Percentiles rank a stretch among this genome's conserved stretches.
Evolutionary conservation across 2,797 vertebrate genomes (phyloP).

Genomic region (Glossophaga mutica): DNA sequence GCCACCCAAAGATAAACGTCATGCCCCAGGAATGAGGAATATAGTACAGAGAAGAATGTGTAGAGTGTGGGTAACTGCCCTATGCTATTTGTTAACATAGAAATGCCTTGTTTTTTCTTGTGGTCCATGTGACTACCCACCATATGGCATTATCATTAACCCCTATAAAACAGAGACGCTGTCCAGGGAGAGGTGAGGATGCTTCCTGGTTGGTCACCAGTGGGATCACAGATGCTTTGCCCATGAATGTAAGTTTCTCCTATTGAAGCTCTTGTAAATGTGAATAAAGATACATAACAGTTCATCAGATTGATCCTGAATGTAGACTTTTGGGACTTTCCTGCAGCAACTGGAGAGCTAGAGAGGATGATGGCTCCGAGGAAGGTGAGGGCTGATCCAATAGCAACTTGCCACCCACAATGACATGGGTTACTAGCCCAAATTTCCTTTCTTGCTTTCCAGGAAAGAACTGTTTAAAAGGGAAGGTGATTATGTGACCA

Average conservation of each 20-base stretch:
- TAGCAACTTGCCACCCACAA: neutral
- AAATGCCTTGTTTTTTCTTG: neutral
- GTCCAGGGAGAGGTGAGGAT: neutral
- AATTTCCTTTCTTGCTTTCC: neutral
- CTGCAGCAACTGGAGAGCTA: neutral
- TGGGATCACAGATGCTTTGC: neutral
- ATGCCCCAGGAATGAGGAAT: neutral
- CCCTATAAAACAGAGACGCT: neutral
- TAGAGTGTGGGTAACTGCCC: neutral
- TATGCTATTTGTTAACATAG: neutral
- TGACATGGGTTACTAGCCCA: neutral
- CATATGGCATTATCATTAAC: neutral
- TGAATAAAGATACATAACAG: neutral
- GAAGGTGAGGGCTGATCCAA: neutral
- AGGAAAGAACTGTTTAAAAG: neutral
- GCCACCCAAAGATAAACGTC: neutral
- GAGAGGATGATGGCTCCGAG: neutral
- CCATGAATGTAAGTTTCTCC: neutral
- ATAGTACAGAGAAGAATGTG: no score
- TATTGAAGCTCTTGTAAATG: neutral
- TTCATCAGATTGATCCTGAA: neutral
- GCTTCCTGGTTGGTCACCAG: neutral
- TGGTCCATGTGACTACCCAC: neutral
- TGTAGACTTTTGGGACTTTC: neutral
- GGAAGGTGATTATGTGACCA: neutral